Evolutionary conservation across 2,797 vertebrate species (phyloP).

Genomic region (Pangasius sanitwongsei): DNA sequence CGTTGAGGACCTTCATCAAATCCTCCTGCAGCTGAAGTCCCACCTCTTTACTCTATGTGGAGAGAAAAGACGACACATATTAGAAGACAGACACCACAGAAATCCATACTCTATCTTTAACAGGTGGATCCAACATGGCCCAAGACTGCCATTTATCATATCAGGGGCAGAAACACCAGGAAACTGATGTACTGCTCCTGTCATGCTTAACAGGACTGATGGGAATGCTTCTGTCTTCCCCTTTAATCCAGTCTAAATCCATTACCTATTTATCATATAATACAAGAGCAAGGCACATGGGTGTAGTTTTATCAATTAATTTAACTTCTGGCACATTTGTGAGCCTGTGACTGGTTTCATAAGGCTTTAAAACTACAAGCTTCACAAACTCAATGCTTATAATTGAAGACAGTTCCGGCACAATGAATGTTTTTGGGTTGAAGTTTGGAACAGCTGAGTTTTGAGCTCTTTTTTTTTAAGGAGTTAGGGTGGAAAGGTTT

Average conservation of each 20-base stretch:
- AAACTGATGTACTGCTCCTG: conserved; percentile 20
- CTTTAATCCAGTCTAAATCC: conserved; percentile 27
- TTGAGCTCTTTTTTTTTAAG: conserved; percentile 11
- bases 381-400: background rate
- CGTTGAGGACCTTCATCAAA: conserved; percentile 96
- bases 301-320: conserved; percentile 11
- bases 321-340: conserved; percentile 1
- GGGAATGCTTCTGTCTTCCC: conserved; percentile 26
- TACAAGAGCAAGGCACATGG: background rate
- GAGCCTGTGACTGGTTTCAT: background rate
- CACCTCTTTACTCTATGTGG: conserved; percentile 93
- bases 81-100: conserved; percentile 1
- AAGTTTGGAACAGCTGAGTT: conserved; percentile 5
- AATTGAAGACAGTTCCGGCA: background rate
- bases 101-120: conserved; percentile 23
- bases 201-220: conserved; percentile 37
- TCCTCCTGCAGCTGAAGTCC: conserved; percentile 97
- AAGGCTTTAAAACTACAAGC: background rate
- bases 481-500: conserved; percentile 12
- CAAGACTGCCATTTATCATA: conserved; percentile 31
- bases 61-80: conserved; percentile 41
- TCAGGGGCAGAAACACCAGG: conserved; percentile 10
- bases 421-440: background rate
- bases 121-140: conserved; percentile 9
- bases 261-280: background rate